Evolutionary conservation across 2,113 vertebrate species (phyloP).

Genomic region (Hystrix cristata): DNA sequence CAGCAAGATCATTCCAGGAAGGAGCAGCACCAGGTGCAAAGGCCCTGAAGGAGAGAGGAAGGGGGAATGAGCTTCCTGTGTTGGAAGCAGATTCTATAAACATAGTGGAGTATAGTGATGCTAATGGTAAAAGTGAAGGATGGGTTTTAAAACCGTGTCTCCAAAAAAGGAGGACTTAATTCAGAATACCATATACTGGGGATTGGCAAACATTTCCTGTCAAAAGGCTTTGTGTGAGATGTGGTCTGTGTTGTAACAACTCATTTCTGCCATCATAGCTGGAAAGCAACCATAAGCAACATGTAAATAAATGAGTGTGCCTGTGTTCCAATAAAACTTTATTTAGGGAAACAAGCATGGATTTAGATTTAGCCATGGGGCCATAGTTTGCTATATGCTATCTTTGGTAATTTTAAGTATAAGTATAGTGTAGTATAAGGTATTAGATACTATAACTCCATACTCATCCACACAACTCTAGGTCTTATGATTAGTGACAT

Average conservation of each 20-base stretch:
- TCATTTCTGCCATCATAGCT: neutral
- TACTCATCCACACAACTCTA: neutral
- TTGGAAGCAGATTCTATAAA: neutral
- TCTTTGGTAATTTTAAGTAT: neutral
- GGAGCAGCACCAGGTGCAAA: neutral
- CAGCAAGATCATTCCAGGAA: neutral
- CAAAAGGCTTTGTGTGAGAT: neutral
- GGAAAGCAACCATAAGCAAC: neutral
- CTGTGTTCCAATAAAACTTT: conserved; percentile 6
- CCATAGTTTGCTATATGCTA: neutral
- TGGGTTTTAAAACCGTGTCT: neutral
- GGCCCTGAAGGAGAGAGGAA: neutral
- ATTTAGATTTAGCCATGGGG: neutral
- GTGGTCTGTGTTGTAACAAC: neutral
- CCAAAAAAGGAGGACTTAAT: neutral
- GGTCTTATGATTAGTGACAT: neutral
- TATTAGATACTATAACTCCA: neutral
- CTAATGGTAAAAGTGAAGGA: neutral
- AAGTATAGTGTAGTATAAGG: neutral
- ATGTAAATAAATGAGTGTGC: neutral
- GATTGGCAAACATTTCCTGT: neutral
- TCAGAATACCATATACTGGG: neutral
- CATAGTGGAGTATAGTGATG: neutral
- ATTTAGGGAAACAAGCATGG: neutral
- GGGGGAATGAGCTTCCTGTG: neutral